Evolutionary conservation across 2,888 invertebrate species (phyloP).

Genomic region (Lampropteryx suffumata): DNA sequence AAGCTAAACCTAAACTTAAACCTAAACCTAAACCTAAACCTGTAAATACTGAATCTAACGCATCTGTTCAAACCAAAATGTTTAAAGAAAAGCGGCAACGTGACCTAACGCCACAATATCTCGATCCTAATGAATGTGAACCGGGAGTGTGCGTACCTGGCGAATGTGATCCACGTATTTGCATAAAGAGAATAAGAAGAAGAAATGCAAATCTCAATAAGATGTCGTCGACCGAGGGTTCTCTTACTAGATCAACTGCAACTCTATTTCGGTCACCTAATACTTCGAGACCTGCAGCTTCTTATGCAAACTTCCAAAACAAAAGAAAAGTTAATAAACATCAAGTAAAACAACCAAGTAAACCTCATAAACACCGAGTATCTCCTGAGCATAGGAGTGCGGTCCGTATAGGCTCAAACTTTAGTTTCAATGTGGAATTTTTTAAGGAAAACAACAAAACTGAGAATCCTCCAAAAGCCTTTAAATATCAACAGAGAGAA

Average conservation of each 20-base stretch:
- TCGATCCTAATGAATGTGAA: conserved; percentile 33
- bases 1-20: not conserved
- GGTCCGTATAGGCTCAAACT: conserved; percentile 13
- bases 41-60: not conserved
- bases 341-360: conserved; percentile 2
- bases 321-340: conserved; percentile 1
- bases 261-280: conserved; percentile 4
- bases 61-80: conserved; percentile 11
- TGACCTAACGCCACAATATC: conserved; percentile 23
- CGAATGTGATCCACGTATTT: conserved; percentile 45
- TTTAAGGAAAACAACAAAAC: conserved; percentile 31
- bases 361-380: not conserved
- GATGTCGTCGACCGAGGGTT: conserved; percentile 21
- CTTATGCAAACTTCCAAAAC: conserved; percentile 1
- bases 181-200: conserved; percentile 41
- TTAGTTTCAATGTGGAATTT: conserved; percentile 15
- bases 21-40: not conserved
- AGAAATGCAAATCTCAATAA: conserved; percentile 27
- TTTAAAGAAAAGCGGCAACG: conserved; percentile 20
- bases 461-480: conserved; percentile 16
- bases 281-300: not conserved
- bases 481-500: conserved; percentile 2
- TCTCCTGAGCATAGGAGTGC: conserved; percentile 20
- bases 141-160: conserved; percentile 48
- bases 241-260: conserved; percentile 4